Evolutionary conservation across 2,888 invertebrate species (phyloP), one percentile per base, ranked within the genome.

Genomic region (Cacoxenus indagator): DNA sequence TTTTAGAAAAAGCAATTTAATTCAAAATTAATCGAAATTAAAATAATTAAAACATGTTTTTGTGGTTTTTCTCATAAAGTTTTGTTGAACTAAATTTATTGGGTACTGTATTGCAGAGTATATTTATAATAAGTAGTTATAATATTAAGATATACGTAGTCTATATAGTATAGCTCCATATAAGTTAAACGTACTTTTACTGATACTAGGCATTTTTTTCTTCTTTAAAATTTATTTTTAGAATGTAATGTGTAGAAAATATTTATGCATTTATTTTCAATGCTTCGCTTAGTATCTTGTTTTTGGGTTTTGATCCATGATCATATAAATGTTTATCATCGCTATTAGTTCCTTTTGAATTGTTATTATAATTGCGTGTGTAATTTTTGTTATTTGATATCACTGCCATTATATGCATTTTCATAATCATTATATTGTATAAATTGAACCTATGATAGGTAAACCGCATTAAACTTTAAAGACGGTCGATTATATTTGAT

Each of bases 61-160:
- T 57, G 17, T 57, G 6, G 14, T 76, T 72, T 62, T 70, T 71
- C 81, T 77, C 76, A 76, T 82, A 81, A 83, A 84, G 82, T 85
- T 84, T 86, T 85, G 78, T 82, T 83, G 86, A 89, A 90, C 90
- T 89, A 90, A 90, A 89, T 90, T 90, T 90, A 90, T 90, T 90
- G 90, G 90, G 90, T 89, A 89, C 86, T 87, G 75, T 77, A 75
- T 82, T 77, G 83, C 76, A 80, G 70, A 76, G 74, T 82, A 75
- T 75, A 78, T 76, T 70, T 78, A 78, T 82, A 80, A 80, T 80
- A 22, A 9, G 19, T 48, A 19, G 9, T 3, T 17, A 19, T 48
- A 51, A 51, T 51, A 48, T 17, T 48, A 51, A 77, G 14, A 46
- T 45, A 57, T 45, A 46, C 55, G 43, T 74, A 64, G 66, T 74